Evolutionary conservation across 2,888 invertebrate genomes (phyloP), one percentile per base, ranked within the genome.

Genomic region (Didymodactylos carnosus): DNA sequence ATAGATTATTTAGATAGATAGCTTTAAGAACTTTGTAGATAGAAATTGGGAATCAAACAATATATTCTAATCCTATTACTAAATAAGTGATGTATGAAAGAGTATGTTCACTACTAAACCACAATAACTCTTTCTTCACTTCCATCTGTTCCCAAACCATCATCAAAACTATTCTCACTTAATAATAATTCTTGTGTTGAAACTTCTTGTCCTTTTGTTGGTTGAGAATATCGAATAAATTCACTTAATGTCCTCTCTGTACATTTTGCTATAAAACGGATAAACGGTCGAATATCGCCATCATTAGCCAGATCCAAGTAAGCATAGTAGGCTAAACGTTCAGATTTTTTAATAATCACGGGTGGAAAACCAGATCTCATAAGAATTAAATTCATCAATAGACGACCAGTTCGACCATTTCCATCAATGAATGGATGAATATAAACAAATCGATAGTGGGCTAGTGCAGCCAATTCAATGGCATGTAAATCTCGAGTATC

Each of bases 391-490:
- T 97, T 97, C 94, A 97, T 95, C 3, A 97, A 87, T 35, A 97
- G 86, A 39, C 97, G 87, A 19, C 94, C 92, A 0, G 95, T 95
- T 80, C 97, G 87, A 0, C 95, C 97, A 81, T 97, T 97, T 70
- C 97, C 95, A 83, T 97, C 95, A 4, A 90, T 87, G 84, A 97
- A 97, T 0, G 97, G 97, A 85, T 97, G 97, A 78, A 97, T 94
- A 81, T 91, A 91, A 0, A 97, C 97, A 69, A 97, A 83, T 84
- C 94, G 94, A 84, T 95, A 97, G 85, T 97, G 97, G 0, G 94
- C 94, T 73, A 95, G 84, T 0, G 97, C 95, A 72, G 95, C 94
- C 81, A 91, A 90, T 82, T 92, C 91, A 78, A 94, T 90, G 27
- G 94, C 92, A 86, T 94, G 94, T 83, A 94, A 85, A 53, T 88